Conservation (phyloP, 2,113 vertebrate species). For the Dasyprocta punctata region DNA sequence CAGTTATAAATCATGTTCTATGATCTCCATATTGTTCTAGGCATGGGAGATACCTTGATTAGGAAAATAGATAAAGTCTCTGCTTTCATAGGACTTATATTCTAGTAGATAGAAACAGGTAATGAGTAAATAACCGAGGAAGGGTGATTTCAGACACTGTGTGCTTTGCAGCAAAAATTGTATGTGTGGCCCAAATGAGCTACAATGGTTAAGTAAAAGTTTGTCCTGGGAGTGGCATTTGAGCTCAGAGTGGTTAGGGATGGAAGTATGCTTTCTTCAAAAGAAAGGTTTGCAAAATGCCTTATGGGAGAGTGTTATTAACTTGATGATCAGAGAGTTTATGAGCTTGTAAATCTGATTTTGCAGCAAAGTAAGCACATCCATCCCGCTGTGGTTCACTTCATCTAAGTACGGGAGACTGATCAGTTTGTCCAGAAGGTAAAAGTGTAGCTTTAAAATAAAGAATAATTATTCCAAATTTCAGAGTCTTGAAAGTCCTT, state of each 20-base stretch:
- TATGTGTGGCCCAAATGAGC: not conserved
- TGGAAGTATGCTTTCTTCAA: not conserved
- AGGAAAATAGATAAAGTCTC: not conserved
- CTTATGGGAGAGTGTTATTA: not conserved
- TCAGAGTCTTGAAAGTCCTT: not conserved
- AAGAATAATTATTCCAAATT: not conserved
- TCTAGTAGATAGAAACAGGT: not conserved
- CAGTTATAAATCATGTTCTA: not conserved
- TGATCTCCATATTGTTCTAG: not conserved
- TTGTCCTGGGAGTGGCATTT: not conserved
- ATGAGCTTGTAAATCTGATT: not conserved
- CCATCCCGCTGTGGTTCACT: not conserved
- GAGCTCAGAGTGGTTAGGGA: not conserved
- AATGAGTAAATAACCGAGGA: not conserved
- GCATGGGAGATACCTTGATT: not conserved
- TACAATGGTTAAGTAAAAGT: not conserved
- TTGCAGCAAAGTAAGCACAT: not conserved
- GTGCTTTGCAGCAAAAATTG: not conserved
- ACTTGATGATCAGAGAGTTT: not conserved
- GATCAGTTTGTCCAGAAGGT: not conserved
- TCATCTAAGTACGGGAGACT: not conserved
- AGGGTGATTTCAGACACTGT: not conserved
- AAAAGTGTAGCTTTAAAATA: conserved; percentile 22
- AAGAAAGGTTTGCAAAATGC: not conserved
- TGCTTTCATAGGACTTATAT: not conserved